These are phyloP conservation scores for Coelinius sp. DNA, from an alignment of 2,888 invertebrate species.

Conservation along the genomic window DNA sequence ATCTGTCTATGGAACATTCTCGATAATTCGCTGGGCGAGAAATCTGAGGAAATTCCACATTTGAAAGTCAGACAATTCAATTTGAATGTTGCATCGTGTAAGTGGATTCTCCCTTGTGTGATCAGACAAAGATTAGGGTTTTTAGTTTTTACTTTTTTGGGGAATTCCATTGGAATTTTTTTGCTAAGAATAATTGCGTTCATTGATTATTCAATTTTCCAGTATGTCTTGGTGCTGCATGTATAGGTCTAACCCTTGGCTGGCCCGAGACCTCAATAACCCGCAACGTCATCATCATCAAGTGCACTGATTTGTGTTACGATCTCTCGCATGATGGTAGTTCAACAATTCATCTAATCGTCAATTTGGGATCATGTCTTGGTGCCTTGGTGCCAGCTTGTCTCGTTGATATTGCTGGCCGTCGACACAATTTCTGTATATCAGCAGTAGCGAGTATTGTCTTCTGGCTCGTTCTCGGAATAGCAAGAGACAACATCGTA, in stretches of 20 bases:
- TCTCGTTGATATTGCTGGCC: conserved; percentile 49
- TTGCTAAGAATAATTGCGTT: too few species aligned
- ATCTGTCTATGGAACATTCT: not conserved
- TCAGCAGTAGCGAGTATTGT: conserved; percentile 40
- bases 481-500: conserved; percentile 24
- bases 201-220: not conserved
- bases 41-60: not conserved
- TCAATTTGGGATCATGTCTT: conserved; percentile 50
- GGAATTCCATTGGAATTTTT: not conserved
- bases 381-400: conserved; percentile 51
- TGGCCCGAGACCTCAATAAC: conserved; percentile 46
- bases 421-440: conserved; percentile 46
- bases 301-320: conserved; percentile 15
- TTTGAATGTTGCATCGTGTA: conserved; percentile 45
- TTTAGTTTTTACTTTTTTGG: not conserved
- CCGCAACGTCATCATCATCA: conserved; percentile 30
- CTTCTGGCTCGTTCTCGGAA: conserved; percentile 40
- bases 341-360: conserved; percentile 33
- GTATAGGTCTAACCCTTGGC: conserved; percentile 50
- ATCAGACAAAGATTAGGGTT: not conserved
- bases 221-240: conserved; percentile 53
- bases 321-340: conserved; percentile 1
- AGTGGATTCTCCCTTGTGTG: conserved; percentile 35
- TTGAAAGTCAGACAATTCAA: conserved; percentile 19
- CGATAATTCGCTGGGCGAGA: not conserved